Evolutionary conservation across 2,797 vertebrate species (phyloP), one percentile per base, ranked within the genome.

Genomic region (Pangasius macronema): DNA sequence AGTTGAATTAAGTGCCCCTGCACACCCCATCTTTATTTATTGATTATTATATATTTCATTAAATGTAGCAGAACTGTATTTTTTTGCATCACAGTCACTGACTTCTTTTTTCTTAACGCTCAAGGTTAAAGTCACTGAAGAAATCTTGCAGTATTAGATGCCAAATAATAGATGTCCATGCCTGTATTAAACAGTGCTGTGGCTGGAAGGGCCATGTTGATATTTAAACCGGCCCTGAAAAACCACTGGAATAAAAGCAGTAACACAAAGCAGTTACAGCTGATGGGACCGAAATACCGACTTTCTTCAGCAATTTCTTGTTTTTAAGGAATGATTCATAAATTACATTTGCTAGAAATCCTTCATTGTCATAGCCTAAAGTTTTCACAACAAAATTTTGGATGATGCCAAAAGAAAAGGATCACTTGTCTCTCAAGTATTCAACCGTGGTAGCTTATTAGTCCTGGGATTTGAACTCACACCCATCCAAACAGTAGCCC

Each of bases 61-160:
- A 75, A 87, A 87, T 85, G 70, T 10, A 89, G 18, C 33, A 46
- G 39, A 30, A 22, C 57, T 83, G 81, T n/a, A 22, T 8, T 46
- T 46, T 39, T 49, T 51, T 51, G 1, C 42, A 67, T 51, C n/a
- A 36, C 30, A 61, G 10, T 61, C 57, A 68, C 5, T 49, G 3
- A 51, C 2, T 82, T 4, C 3, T 33, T 57, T 51, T 80, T 72
- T 75, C 11, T 39, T 73, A 72, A 88, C 90, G 22, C 46, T 87
- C 77, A 89, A 89, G 87, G 87, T 90, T 87, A 90, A 87, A 90
- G 85, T 87, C 83, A 63, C 46, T 72, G 87, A 84, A 83, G 46
- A 83, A 65, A 4, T 51, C 42, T 72, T 39, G 59, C 46, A 75
- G 8, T 33, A 39, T 63, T 88, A 55, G 75, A 77, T 77, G 22